These are phyloP conservation scores for Cydia pomonella DNA, from an alignment of 1,140 invertebrate species.

Conservation along the genomic window DNA sequence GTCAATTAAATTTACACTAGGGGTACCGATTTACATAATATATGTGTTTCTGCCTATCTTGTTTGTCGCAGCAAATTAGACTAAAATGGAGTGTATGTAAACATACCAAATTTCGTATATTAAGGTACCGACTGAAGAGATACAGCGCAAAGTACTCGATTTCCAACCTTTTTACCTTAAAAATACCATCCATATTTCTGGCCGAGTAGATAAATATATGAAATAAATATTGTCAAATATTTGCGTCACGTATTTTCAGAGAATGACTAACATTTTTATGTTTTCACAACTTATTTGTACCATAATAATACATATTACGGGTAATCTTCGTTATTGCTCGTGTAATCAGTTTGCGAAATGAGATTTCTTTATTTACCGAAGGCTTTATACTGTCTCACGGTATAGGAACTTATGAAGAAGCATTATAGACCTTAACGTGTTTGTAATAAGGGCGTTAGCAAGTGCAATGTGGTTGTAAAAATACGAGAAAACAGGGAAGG, in stretches of 20 bases:
- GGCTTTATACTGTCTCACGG: neutral
- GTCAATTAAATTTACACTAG: too few species aligned
- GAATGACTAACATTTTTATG: neutral
- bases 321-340: neutral
- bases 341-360: constrained; percentile 7
- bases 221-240: neutral
- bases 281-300: neutral
- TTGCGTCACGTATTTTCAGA: constrained; percentile 1
- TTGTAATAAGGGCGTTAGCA: neutral
- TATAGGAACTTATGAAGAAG: neutral
- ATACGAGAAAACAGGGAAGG: neutral
- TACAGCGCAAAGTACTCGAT: too few species aligned
- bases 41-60: too few species aligned
- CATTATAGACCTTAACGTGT: neutral
- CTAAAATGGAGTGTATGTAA: too few species aligned
- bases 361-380: constrained; percentile 1
- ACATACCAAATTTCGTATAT: too few species aligned
- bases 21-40: too few species aligned
- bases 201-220: neutral
- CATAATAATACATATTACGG: neutral
- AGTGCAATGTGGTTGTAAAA: neutral
- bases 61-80: too few species aligned
- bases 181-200: too few species aligned
- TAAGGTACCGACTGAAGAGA: too few species aligned
- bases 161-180: too few species aligned